Evolutionary conservation across 2,113 vertebrate species (phyloP).

Genomic region (Castor canadensis): DNA sequence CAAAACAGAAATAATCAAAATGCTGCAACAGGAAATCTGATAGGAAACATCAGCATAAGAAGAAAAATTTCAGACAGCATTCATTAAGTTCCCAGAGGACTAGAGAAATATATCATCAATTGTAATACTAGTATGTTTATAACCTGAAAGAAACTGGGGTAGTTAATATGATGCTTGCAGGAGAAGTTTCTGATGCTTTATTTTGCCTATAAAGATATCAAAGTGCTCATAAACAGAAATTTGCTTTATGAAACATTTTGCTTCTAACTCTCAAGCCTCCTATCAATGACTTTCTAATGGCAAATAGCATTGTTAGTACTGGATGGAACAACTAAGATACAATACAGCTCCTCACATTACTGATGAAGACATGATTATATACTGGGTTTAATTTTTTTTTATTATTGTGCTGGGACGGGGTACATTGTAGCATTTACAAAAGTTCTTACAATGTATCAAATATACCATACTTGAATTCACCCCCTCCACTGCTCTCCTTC

Average conservation of each 20-base stretch:
- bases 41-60: neutral
- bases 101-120: slow-evolving; percentile 32
- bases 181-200: neutral
- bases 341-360: neutral
- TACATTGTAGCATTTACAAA: too few relatives aligned
- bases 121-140: neutral
- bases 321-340: neutral
- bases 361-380: neutral
- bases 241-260: neutral
- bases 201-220: neutral
- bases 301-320: neutral
- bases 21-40: slow-evolving; percentile 39
- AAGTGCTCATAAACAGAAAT: neutral
- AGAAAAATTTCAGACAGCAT: neutral
- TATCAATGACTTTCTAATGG: neutral
- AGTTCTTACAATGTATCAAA: too few relatives aligned
- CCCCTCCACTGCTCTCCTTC: too few relatives aligned
- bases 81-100: slow-evolving; percentile 7
- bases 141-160: neutral
- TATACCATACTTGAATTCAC: too few relatives aligned
- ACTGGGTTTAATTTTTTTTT: too few relatives aligned
- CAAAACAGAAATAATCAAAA: slow-evolving; percentile 64
- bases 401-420: too few relatives aligned
- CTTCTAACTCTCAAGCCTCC: neutral
- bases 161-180: neutral